These are phyloP conservation scores for Parazoanthus atlanticus DNA, from an alignment of 92 coral and sea anemone genomes.

Conservation along the genomic window DNA sequence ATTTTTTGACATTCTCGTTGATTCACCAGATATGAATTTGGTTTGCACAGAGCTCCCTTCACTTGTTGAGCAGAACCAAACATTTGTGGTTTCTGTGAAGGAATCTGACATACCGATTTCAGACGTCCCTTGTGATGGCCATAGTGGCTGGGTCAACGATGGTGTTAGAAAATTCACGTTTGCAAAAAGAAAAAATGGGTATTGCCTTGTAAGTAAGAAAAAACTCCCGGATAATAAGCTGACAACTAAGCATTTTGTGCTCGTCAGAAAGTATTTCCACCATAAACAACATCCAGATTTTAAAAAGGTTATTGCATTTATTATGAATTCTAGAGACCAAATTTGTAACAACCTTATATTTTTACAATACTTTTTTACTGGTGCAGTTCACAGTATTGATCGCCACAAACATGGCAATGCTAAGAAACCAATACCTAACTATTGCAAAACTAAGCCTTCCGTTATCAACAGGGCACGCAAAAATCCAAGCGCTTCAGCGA, in stretches of 20 bases:
- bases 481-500: not conserved
- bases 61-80: not conserved
- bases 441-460: slow-evolving; percentile 51
- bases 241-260: slow-evolving; percentile 7
- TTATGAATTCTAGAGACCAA: slow-evolving; percentile 27
- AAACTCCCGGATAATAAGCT: slow-evolving; percentile 1
- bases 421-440: slow-evolving; percentile 5
- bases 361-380: slow-evolving; percentile 53
- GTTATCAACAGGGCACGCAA: slow-evolving; percentile 14
- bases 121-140: slow-evolving; percentile 51
- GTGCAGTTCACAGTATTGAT: slow-evolving; percentile 27
- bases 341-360: slow-evolving; percentile 48
- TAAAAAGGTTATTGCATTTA: slow-evolving; percentile 45
- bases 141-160: slow-evolving; percentile 46
- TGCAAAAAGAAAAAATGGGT: not conserved
- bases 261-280: slow-evolving; percentile 47
- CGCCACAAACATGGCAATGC: slow-evolving; percentile 52
- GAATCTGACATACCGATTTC: slow-evolving; percentile 15
- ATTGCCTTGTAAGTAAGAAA: not conserved
- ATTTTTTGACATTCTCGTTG: slow-evolving; percentile 31
- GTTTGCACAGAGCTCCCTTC: slow-evolving; percentile 22
- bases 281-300: slow-evolving; percentile 44
- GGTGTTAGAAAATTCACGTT: slow-evolving; percentile 47
- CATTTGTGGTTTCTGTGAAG: not conserved
- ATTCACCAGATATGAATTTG: slow-evolving; percentile 20